Base-by-base conservation (phyloP, 2,797 vertebrate species). In the Enteromius treurensis region DNA sequence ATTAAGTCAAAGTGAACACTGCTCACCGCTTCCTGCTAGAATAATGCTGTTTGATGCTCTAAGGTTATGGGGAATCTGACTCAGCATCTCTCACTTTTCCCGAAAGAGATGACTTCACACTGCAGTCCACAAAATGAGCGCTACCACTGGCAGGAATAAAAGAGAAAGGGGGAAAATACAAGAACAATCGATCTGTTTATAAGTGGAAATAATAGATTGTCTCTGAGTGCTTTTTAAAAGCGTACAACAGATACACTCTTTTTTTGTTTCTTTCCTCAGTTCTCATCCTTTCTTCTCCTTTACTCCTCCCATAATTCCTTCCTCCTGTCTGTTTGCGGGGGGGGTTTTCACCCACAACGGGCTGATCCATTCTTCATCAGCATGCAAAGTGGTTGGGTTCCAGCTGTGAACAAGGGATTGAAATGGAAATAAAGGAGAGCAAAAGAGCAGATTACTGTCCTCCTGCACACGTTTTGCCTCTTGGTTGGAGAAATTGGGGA, bases 351-450 rank as follows among this genome's bases (percentile, higher is more conserved):
- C 42, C 70, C 45, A 71, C 79, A 82, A 82, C 75, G 84, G 64
- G 23, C 82, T 87, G 87, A 88, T 75, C 86, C 37, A 51, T 11
- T 68, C 83, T 90, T 93, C 90, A 93, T 94, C 92, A 92, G 84
- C 89, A 94, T 94, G 92, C 90, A 86, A 86, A 89, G 87, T 74
- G 79, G 77, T 86, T 82, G 73, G 83, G 88, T 86, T 94, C 92
- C 93, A 94, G 92, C 93, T 94, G 93, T 91, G 92, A 92, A 89
- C 79, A 37, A 86, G 86, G 90, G 89, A 94, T 93, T 94, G 90
- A 95, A 94, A 94, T 94, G 93, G 92, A 93, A 95, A 94, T 94
- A 80, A 90, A 81, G 90, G 86, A 80, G 79, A 87, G 71, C 84
- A 81, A 90, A 90, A 88, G 85, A 90, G 84, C 85, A 91, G 89